These are phyloP conservation scores for Sphaerophoria rueppellii DNA, from an alignment of 2,888 invertebrate species.

Conservation along the genomic window DNA sequence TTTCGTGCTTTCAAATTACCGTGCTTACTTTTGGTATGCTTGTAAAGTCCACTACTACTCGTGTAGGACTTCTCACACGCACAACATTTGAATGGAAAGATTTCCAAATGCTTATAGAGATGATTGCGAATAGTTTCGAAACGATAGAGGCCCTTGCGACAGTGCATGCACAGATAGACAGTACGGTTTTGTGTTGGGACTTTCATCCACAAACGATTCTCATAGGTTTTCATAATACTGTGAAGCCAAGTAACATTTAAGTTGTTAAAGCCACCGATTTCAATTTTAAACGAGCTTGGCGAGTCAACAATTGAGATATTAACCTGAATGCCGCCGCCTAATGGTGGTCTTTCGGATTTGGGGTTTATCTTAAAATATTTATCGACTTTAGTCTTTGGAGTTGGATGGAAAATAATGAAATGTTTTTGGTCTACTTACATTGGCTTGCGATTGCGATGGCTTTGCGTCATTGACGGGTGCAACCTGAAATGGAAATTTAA, in stretches of 20 bases:
- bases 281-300: conserved; percentile 19
- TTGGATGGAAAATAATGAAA: not conserved
- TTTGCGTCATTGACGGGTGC: not conserved
- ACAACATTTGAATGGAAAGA: conserved; percentile 57
- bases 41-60: conserved; percentile 29
- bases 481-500: conserved; percentile 3
- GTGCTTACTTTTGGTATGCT: conserved; percentile 39
- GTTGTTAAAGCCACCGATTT: conserved; percentile 50
- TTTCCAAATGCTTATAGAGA: conserved; percentile 51
- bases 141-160: conserved; percentile 40
- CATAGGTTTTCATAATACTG: conserved; percentile 48
- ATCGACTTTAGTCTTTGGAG: not conserved
- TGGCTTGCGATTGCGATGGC: not conserved
- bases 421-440: conserved; percentile 1
- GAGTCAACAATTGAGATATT: conserved; percentile 36
- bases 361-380: conserved; percentile 21
- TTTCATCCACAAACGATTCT: conserved; percentile 49
- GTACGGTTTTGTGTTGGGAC: not conserved
- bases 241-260: conserved; percentile 44
- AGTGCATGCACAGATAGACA: conserved; percentile 44
- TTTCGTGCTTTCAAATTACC: not conserved
- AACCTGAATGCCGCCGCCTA: conserved; percentile 50
- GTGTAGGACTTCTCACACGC: conserved; percentile 56
- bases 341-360: conserved; percentile 7
- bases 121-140: conserved; percentile 35